Evolutionary conservation across 2,113 vertebrate species (phyloP).

Genomic region (Urocolius indicus): DNA sequence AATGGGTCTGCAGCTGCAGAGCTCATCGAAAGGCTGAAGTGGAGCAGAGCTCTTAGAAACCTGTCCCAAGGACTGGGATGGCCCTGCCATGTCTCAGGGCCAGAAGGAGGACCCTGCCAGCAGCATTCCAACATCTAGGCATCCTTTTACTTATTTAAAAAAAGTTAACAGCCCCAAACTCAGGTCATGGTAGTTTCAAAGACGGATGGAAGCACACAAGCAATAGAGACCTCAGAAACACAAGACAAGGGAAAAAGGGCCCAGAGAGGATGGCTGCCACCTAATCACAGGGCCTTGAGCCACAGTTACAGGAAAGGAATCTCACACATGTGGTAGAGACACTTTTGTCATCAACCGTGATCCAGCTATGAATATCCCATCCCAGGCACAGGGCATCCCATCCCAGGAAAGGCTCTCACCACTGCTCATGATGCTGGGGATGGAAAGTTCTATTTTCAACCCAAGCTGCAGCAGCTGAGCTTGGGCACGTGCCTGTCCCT

Average conservation of each 20-base stretch:
- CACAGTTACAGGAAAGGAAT: not conserved
- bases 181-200: not conserved
- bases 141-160: not conserved
- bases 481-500: not conserved
- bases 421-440: not conserved
- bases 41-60: not conserved
- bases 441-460: not conserved
- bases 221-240: not conserved
- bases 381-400: not conserved
- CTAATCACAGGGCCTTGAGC: fast-evolving
- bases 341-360: too few species aligned
- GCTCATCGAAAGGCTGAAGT: not conserved
- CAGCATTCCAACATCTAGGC: not conserved
- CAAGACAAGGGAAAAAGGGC: not conserved
- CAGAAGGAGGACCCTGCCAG: fast-evolving
- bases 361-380: too few species aligned
- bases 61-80: not conserved
- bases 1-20: not conserved
- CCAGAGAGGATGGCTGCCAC: not conserved
- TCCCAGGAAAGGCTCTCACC: not conserved
- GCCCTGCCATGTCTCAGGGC: fast-evolving
- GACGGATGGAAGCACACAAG: not conserved
- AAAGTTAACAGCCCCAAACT: not conserved
- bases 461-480: fast-evolving
- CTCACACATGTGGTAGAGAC: fast-evolving